Evolutionary conservation across 2,113 vertebrate genomes (phyloP).

Genomic region (Cinclus mexicanus): DNA sequence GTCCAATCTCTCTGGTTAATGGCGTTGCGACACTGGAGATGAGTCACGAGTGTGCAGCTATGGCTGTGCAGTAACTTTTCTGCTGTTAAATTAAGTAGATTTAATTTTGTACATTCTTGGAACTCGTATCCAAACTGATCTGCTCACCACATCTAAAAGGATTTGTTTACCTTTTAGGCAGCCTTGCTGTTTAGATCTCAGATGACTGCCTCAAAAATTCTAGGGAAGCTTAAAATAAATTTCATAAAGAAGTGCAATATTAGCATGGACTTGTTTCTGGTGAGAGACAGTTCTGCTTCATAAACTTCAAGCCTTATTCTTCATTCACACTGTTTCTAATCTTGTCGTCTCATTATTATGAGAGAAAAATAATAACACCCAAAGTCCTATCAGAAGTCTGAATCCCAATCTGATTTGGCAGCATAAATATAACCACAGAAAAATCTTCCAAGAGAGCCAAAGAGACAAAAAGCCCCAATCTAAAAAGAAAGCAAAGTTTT

Average conservation of each 20-base stretch:
- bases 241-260: not conserved
- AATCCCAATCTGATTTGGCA: slow-evolving; percentile 14
- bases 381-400: not conserved
- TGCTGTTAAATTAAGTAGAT: slow-evolving; percentile 8
- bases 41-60: not conserved
- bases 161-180: slow-evolving; percentile 19
- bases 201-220: not conserved
- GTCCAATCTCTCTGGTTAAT: not conserved
- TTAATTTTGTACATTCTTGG: slow-evolving; percentile 2
- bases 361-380: not conserved
- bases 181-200: not conserved
- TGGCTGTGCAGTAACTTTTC: not conserved
- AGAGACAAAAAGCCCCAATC: not conserved
- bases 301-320: not conserved
- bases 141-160: not conserved
- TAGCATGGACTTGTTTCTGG: not conserved
- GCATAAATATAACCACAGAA: not conserved
- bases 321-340: not conserved
- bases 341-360: not conserved
- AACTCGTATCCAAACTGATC: not conserved
- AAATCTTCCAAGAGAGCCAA: not conserved
- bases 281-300: not conserved
- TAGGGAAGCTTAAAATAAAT: not conserved
- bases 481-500: not conserved
- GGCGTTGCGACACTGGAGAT: not conserved